Percentiles rank a stretch among this genome's conserved stretches.
These are phyloP conservation scores for Tuta absoluta DNA, from an alignment of 2,888 invertebrate genomes.

Conservation along the genomic window DNA sequence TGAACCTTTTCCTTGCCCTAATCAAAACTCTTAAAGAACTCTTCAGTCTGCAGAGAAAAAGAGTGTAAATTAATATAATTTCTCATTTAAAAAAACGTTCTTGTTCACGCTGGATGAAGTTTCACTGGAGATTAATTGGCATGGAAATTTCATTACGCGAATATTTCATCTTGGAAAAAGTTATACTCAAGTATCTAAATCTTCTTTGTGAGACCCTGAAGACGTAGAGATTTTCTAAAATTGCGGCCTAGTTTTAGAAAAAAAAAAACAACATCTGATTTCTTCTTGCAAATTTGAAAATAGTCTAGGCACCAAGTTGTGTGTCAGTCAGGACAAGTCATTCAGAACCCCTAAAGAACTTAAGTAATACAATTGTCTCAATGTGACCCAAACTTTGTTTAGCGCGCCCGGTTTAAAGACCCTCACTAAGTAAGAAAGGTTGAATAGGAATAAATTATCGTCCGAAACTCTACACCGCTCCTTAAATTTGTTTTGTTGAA, in stretches of 20 bases:
- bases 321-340: neutral
- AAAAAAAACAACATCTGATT: too few species aligned
- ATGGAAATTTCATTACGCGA: slow-evolving; percentile 37
- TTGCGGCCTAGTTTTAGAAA: neutral
- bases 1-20: neutral
- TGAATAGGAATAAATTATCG: neutral
- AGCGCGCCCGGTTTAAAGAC: neutral
- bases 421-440: neutral
- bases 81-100: slow-evolving; percentile 21
- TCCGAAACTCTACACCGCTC: neutral
- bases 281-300: neutral
- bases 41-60: neutral
- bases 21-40: slow-evolving; percentile 1
- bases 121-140: slow-evolving; percentile 41
- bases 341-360: neutral
- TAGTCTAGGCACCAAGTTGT: neutral
- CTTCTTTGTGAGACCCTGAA: neutral
- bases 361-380: neutral
- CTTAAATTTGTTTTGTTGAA: slow-evolving; percentile 8
- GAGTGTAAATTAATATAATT: slow-evolving; percentile 20
- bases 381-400: slow-evolving; percentile 7
- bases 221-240: neutral
- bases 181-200: neutral
- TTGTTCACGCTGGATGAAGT: slow-evolving; percentile 20
- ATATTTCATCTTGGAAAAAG: slow-evolving; percentile 24